Evolutionary conservation across 2,888 invertebrate genomes (phyloP), one percentile per base, ranked within the genome.

Genomic region (Oxytorus armatus): DNA sequence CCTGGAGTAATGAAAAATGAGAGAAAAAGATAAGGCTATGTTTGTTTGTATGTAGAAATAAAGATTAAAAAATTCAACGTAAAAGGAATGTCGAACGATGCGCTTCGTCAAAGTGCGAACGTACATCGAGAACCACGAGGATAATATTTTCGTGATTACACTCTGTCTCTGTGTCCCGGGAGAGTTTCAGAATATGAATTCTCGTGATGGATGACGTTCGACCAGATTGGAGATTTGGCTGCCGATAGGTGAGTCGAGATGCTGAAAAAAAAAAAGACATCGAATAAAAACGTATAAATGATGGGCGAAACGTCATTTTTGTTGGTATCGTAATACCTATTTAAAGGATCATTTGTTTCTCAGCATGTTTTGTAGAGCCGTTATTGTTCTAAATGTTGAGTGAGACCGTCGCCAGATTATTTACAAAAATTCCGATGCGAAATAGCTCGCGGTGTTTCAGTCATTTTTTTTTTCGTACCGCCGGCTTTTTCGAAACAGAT

Each of bases 201-300:
- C 51, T 69, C 61, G 75, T 66, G 65, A 53, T 70, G 75, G 70
- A 79, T 66, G 79, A 76, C 39, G 59, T 42, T 23, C 70, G 53
- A 55, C 8, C 25, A 39, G 51, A 66, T 61, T 55, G 44, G 29
- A 49, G 42, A 33, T 55, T 33, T 18, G 18, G 7, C 76, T 63
- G 72, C 79, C 61, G 75, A 76, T 51, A 53, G 79, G 79, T 79
- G 66, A 76, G 79, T 79, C 23, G 1, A 8, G 18, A 36, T 49
- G 11, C 3, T 29, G 10, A 18, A 33, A 63, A 47, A 51, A 36
- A n/a, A n/a, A 8, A 33, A n/a, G n/a, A 11, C 33, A 18, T 7
- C 33, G 33, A 7, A 21, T 14, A 21, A 29, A 18, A 10, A 16
- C 16, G 18, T 7, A 29, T 29, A 16, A 49, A 59, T 10, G 10